These are phyloP conservation scores for Ammodramus savannarum DNA, from an alignment of 2,113 vertebrate genomes.

Conservation along the genomic window DNA sequence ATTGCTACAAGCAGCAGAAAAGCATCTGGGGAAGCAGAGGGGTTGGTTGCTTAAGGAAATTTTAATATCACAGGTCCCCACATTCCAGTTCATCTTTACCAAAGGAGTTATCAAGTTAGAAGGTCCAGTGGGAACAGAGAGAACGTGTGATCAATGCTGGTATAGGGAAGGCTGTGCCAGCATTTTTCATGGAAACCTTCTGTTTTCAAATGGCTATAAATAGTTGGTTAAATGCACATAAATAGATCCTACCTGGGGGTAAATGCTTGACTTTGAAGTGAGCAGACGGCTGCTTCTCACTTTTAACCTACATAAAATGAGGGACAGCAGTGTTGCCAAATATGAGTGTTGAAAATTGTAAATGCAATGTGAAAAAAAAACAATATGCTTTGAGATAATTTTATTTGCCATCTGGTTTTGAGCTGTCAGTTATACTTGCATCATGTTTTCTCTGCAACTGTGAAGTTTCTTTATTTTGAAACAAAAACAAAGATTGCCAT, in stretches of 20 bases:
- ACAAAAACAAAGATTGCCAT: slow-evolving; percentile 25
- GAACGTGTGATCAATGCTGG: not conserved
- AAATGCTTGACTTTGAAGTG: slow-evolving; percentile 43
- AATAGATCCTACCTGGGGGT: slow-evolving; percentile 42
- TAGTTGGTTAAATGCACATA: slow-evolving; percentile 35
- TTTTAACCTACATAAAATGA: slow-evolving; percentile 53
- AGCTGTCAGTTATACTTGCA: slow-evolving; percentile 32
- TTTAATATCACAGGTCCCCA: not conserved
- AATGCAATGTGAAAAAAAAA: slow-evolving; percentile 46
- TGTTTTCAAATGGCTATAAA: slow-evolving; percentile 11
- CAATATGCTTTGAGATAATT: slow-evolving; percentile 58
- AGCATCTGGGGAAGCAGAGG: slow-evolving; percentile 5
- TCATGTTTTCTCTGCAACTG: slow-evolving; percentile 26
- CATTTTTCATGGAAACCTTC: not conserved
- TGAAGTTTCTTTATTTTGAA: slow-evolving; percentile 33
- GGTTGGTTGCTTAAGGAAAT: not conserved
- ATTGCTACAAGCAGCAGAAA: slow-evolving; percentile 44
- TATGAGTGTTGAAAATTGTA: not conserved
- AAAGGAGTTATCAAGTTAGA: slow-evolving; percentile 33
- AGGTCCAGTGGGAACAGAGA: not conserved
- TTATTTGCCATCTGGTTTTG: slow-evolving; percentile 63
- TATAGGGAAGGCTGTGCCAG: not conserved
- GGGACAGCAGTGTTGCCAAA: slow-evolving; percentile 14
- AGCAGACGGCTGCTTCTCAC: slow-evolving; percentile 44
- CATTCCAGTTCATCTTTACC: slow-evolving; percentile 2